Base-by-base conservation (phyloP, 2,113 vertebrate species). In the Amia ocellicauda region DNA sequence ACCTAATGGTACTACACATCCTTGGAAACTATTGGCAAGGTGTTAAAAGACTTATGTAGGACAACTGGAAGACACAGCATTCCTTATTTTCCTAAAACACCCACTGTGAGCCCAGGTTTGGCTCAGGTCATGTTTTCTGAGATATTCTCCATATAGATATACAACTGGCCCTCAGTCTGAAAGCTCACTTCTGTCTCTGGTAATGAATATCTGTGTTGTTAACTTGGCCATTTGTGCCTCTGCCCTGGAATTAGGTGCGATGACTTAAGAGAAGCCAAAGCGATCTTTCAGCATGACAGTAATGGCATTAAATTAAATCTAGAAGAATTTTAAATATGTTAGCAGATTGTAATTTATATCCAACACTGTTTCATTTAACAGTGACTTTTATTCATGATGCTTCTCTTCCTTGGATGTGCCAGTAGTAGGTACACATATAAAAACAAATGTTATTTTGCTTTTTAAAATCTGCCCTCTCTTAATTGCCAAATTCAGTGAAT, bases 341-440 rank as follows among this genome's bases (percentile, higher is more conserved):
- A n/a, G 14, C 50, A 24, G 23, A 53, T 53, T 53, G 2, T 13
- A 24, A 57, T 57, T n/a, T 57, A 31, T 19, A 24, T 31, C 24
- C 17, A 8, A 57, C 26, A n/a, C 54, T 31, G 23, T 28, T 24
- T 57, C 29, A 24, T 24, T 2, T 8, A 57, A 57, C 54, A 55
- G 27, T 31, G 8, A 24, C 27, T n/a, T 53, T 17, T 23, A 53
- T 4, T 53, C 50, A 53, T 4, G n/a, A 19, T 1, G 1, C 4
- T 31, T 31, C 28, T 56, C 9, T 11, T 23, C 17, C 7, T 57
- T 19, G 19, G n/a, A 16, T 19, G 28, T 57, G 28, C 17, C 16
- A 57, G n/a, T 9, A 56, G 53, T 56, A 29, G 53, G 27, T 56
- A 29, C 53, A 56, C 16, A 57, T 57, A 31, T n/a, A n/a, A n/a